Evolutionary conservation across 2,888 invertebrate species (phyloP).

Genomic region (Cryptus viduatorius): DNA sequence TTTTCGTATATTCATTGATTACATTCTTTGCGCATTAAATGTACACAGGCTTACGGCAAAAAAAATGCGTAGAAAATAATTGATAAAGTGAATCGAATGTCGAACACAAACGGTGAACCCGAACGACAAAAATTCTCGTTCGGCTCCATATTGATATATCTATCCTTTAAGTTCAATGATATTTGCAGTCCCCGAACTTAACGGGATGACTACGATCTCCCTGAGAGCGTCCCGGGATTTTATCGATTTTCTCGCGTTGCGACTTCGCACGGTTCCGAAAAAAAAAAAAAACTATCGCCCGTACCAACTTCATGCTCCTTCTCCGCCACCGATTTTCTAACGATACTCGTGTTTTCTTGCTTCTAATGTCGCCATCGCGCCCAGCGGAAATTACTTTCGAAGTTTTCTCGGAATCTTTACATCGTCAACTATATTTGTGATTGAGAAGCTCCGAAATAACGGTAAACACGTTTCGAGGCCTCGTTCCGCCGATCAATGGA

Average conservation of each 20-base stretch:
- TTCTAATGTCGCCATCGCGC: constrained; percentile 19
- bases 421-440: background rate
- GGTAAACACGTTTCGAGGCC: constrained; percentile 1
- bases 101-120: constrained; percentile 51
- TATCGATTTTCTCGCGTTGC: background rate
- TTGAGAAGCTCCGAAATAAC: background rate
- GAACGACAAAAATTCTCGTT: constrained; percentile 9
- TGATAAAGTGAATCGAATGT: background rate
- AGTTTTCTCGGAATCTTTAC: background rate
- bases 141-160: constrained; percentile 10
- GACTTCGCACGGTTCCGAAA: background rate
- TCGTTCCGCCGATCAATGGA: background rate
- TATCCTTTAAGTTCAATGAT: background rate
- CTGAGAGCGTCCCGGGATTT: too few species aligned
- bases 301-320: constrained; percentile 57
- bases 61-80: constrained; percentile 7
- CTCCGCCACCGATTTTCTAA: constrained; percentile 64
- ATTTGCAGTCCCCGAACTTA: background rate
- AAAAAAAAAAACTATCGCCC: constrained; percentile 33
- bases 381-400: constrained; percentile 9
- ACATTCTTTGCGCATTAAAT: constrained; percentile 12
- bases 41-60: constrained; percentile 3
- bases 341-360: constrained; percentile 21
- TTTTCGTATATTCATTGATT: background rate
- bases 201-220: background rate